Evolutionary conservation across 2,888 invertebrate genomes (phyloP), one percentile per base, ranked within the genome.

Genomic region (Celastrina argiolus): DNA sequence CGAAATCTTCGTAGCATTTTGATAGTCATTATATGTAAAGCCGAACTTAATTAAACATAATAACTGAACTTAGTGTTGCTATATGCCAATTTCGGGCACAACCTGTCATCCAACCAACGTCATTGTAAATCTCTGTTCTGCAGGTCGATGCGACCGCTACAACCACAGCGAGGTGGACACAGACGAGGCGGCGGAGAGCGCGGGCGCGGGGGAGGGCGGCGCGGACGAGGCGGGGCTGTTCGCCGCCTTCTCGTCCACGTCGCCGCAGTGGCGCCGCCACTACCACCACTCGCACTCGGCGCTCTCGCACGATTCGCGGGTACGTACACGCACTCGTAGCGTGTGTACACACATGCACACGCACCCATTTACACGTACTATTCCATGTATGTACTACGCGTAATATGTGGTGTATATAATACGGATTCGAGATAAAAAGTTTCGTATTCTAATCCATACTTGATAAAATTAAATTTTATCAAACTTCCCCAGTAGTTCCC

Each of bases 161-260:
- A 91, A 91, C 85, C 84, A 93, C 84, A 84, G 92, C 82, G 82
- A 92, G 77, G 85, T 91, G 74, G 85, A 93, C 79, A 85, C 93
- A 68, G 82, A 92, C 84, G 84, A 92, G 79, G 82, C 92, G 72
- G 77, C 83, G 26, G 86, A 92, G 74, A 74, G 1, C 69, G 92
- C 73, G 76, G 76, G 74, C 76, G 82, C 82, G 68, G 81, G 74
- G 72, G 78, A 82, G 59, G 82, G 86, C 66, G 84, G 74, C 72
- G 78, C 82, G 56, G 82, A 86, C 67, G 84, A 91, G 73, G 83
- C 87, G 63, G 85, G 83, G 0, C 75, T 88, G 51, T 91, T 91
- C 78, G 91, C 90, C 12, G 89, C 90, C 42, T 91, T 91, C 84
- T 86, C 84, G 67, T 84, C 82, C 79, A 91, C 91, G 28, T 90